These are phyloP conservation scores for Parasteatoda tepidariorum DNA, from an alignment of 1,140 invertebrate species.

Conservation along the genomic window DNA sequence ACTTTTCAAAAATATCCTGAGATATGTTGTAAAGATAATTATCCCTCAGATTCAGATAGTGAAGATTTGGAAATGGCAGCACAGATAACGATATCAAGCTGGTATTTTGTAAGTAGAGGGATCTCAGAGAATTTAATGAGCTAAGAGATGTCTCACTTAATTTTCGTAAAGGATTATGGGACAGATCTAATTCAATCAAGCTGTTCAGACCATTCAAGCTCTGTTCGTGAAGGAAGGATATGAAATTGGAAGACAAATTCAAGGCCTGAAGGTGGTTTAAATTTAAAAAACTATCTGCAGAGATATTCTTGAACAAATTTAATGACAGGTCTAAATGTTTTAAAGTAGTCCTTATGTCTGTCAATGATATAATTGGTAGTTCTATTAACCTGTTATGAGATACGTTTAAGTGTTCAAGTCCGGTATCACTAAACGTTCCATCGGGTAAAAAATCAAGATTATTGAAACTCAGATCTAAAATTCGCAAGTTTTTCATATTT, in stretches of 20 bases:
- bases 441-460: constrained; percentile 78
- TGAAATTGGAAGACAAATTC: constrained; percentile 72
- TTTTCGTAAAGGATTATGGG: constrained; percentile 34
- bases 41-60: constrained; percentile 4
- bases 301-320: constrained; percentile 27
- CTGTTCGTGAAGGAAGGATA: constrained; percentile 77
- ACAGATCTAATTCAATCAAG: constrained; percentile 80
- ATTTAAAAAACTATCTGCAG: constrained; percentile 6
- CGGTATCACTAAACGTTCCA: constrained; percentile 46
- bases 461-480: constrained; percentile 82
- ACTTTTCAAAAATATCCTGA: constrained; percentile 6
- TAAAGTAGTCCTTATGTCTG: background rate
- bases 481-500: constrained; percentile 19
- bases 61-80: constrained; percentile 6
- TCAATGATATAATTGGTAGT: background rate
- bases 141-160: constrained; percentile 9
- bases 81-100: constrained; percentile 24
- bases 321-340: constrained; percentile 40
- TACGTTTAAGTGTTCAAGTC: constrained; percentile 56
- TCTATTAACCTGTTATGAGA: constrained; percentile 44
- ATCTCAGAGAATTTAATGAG: constrained; percentile 12
- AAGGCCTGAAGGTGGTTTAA: constrained; percentile 41
- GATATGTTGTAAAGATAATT: constrained; percentile 46
- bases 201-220: constrained; percentile 81
- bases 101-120: constrained; percentile 44